Evolutionary conservation across 2,113 vertebrate species (phyloP), one percentile per base, ranked within the genome.

Genomic region (Scomber colias): DNA sequence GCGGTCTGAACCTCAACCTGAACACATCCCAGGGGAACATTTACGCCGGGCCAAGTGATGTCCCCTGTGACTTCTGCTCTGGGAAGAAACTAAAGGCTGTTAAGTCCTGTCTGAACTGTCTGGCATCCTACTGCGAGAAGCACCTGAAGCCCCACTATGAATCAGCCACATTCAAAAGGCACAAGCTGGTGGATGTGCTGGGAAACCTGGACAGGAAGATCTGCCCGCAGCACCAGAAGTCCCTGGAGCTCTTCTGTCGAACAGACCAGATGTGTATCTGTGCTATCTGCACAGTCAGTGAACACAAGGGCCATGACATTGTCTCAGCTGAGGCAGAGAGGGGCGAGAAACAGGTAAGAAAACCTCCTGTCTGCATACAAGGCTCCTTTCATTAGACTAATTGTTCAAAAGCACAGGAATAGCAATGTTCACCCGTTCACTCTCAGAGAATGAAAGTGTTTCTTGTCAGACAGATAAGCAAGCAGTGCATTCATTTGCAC

Each of bases 61-160:
- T 96, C 61, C 90, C 92, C 17, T 97, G 96, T 21, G 95, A 96
- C 75, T 95, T 93, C 89, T 97, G 96, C 89, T 84, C 92, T 1
- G 95, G 91, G 11, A 68, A 71, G 67, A 96, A 95, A 0, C 71
- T 94, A 49, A 96, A 95, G 82, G 95, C 90, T 6, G 87, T 95
- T 44, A 96, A 96, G 85, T 96, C 95, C 9, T 97, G 96, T 85
- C 92, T 96, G 27, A 88, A 81, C 65, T 97, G 96, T 51, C 82
- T 96, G 19, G 94, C 83, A 0, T 95, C 95, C 12, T 92, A 97
- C 87, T 97, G 96, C 66, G 94, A 95, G 77, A 95, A 95, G 46
- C 96, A 97, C 67, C 89, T 97, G 88, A 94, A 88, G 77, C 96
- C 95, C 1, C 96, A 96, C 81, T 94, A 93, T 0, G 95, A 96